These are phyloP conservation scores for Anthopleura xanthogrammica DNA, from an alignment of 92 coral and sea anemone genomes.

Conservation along the genomic window DNA sequence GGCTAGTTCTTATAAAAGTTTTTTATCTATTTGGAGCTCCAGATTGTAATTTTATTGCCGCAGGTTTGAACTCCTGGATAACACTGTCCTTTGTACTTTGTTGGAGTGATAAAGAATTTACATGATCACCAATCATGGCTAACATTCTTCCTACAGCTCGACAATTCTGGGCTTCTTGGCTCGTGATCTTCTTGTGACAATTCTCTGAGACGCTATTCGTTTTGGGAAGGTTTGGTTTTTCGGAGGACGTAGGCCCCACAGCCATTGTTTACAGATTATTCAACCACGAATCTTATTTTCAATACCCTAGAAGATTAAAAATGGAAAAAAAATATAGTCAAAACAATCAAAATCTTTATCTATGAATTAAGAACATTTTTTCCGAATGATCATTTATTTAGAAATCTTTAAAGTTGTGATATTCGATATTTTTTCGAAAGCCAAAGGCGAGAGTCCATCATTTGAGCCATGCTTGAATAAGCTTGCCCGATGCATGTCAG, in stretches of 20 bases:
- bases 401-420: too few relatives aligned
- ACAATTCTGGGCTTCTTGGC: conserved; percentile 43
- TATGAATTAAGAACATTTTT: not conserved
- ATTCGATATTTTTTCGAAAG: not conserved
- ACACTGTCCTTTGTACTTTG: not conserved
- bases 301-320: conserved; percentile 10
- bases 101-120: conserved; percentile 36
- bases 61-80: not conserved
- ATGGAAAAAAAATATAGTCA: not conserved
- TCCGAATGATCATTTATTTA: too few relatives aligned
- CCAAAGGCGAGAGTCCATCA: not conserved
- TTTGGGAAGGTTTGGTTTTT: conserved; percentile 17
- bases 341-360: conserved; percentile 1
- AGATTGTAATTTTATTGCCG: conserved; percentile 5
- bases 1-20: not conserved
- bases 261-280: conserved; percentile 20
- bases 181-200: conserved; percentile 47
- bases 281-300: conserved; percentile 2
- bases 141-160: conserved; percentile 71
- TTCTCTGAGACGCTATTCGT: conserved; percentile 21
- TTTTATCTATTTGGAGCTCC: not conserved
- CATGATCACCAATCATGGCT: conserved; percentile 80
- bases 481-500: conserved; percentile 28
- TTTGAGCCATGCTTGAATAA: conserved; percentile 23
- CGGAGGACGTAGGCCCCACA: conserved; percentile 28